Evolutionary conservation across 1,140 invertebrate genomes (phyloP), one percentile per base, ranked within the genome.

Genomic region (Trissolcus basalis): DNA sequence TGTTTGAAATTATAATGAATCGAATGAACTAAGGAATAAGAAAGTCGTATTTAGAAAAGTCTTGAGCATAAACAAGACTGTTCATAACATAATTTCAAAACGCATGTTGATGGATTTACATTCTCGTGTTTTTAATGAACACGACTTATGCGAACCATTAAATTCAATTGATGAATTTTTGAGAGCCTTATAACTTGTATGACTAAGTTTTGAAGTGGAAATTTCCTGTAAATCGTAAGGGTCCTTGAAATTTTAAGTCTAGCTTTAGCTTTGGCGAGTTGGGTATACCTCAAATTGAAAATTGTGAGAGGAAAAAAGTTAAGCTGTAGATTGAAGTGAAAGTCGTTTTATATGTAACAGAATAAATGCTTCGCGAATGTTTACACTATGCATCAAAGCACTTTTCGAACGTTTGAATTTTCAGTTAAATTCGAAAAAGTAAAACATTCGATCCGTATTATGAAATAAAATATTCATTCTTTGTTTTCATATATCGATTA

Each of bases 161-260:
- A 71, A 58, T 58, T 60, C 68, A 60, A 50, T 71, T 71, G 51
- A 63, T 56, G 47, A 61, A 63, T 71, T 58, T 56, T 63, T n/a
- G 63, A 71, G 44, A 63, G 58, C 43, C 50, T 63, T 47, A 56
- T 61, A 63, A 71, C 59, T 71, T 61, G 35, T 51, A 32, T 14
- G 41, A 47, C 13, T 63, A 39, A 71, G 53, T 56, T 63, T 41
- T 63, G 50, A 36, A 71, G 68, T 61, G 45, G 32, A 71, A 63
- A 35, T 71, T 71, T 41, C 50, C 43, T 63, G 27, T 63, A 63
- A 60, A 71, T 61, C 50, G 58, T 56, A 61, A 70, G 56, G n/a
- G 53, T 36, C n/a, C 43, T 61, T 44, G 67, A 70, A 61, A 61
- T 70, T 55, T 49, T 55, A 61, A 70, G 51, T 61, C 65, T 60